phyloP scores from a whole-genome alignment of 2,113 vertebrate species.

The Prinia subflava region DNA sequence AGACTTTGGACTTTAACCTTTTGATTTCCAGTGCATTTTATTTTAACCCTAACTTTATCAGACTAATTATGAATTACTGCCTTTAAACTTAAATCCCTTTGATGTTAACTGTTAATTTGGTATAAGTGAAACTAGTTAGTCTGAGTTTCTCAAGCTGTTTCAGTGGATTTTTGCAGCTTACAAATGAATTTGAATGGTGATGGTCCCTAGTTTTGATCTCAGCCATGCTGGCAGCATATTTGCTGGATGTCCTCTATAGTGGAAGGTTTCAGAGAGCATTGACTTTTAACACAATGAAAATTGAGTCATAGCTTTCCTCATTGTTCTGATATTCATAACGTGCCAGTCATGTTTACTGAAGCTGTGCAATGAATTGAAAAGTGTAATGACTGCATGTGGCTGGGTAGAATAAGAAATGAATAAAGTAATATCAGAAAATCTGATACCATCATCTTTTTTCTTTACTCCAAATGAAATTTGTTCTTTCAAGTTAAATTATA shows the following conservation, averaged over 20 bases:
- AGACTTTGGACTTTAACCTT: background rate
- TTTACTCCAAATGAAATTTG: background rate
- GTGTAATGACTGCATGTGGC: background rate
- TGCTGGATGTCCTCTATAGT: background rate
- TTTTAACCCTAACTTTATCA: background rate
- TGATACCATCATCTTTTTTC: slow-evolving; percentile 25
- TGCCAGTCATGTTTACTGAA: slow-evolving; percentile 15
- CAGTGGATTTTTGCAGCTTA: background rate
- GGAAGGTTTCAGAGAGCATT: background rate
- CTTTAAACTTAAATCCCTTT: background rate
- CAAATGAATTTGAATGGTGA: background rate
- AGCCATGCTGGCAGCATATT: background rate
- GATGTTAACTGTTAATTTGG: background rate
- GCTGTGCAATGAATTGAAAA: background rate
- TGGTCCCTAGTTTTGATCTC: background rate
- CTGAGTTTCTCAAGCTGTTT: background rate
- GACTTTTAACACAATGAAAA: background rate
- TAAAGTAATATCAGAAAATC: background rate
- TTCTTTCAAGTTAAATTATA: background rate
- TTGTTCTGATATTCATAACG: background rate
- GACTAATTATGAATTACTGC: background rate
- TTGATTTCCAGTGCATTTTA: background rate
- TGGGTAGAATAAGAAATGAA: background rate
- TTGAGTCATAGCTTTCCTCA: background rate
- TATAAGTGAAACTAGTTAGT: background rate